These are phyloP conservation scores for Seira musarum DNA, from an alignment of 2,888 invertebrate genomes.

Conservation along the genomic window DNA sequence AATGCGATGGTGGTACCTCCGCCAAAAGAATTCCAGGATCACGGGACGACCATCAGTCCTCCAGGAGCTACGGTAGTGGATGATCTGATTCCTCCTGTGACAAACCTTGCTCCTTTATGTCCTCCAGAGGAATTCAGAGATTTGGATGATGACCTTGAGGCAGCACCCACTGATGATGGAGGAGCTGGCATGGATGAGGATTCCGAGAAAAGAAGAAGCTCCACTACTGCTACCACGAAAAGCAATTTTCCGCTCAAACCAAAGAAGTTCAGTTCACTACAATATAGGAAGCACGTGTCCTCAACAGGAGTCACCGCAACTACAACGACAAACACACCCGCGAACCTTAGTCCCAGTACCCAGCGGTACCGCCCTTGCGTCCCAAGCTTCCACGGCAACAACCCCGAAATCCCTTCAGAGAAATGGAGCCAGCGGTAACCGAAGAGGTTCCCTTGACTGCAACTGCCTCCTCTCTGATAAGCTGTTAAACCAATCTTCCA, in stretches of 20 bases:
- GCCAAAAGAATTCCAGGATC: slow-evolving; percentile 63
- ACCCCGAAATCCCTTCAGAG: slow-evolving; percentile 33
- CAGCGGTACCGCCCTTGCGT: background rate
- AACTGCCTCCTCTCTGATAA: slow-evolving; percentile 34
- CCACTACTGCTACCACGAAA: slow-evolving; percentile 7
- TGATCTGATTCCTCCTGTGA: slow-evolving; percentile 41
- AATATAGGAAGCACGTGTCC: slow-evolving; percentile 46
- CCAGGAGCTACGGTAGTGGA: slow-evolving; percentile 23
- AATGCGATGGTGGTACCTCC: slow-evolving; percentile 53
- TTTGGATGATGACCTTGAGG: slow-evolving; percentile 40
- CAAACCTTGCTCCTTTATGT: slow-evolving; percentile 43
- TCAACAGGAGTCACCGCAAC: background rate
- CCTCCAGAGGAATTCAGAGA: slow-evolving; percentile 63
- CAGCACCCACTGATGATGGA: background rate
- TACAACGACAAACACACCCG: background rate
- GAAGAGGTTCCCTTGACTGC: slow-evolving; percentile 50
- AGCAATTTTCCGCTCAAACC: slow-evolving; percentile 47
- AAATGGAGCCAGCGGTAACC: background rate
- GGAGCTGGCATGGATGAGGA: background rate
- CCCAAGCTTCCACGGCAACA: slow-evolving; percentile 5
- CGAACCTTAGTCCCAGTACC: slow-evolving; percentile 16
- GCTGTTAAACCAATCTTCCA: background rate
- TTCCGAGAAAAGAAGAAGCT: slow-evolving; percentile 13
- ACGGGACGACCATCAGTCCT: slow-evolving; percentile 25
- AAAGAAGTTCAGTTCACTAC: slow-evolving; percentile 53